A percentile compares a stretch with the other conserved stretches of the same genome.
phyloP scores from a whole-genome alignment of 2,888 invertebrate species.

The Seira ritae region DNA sequence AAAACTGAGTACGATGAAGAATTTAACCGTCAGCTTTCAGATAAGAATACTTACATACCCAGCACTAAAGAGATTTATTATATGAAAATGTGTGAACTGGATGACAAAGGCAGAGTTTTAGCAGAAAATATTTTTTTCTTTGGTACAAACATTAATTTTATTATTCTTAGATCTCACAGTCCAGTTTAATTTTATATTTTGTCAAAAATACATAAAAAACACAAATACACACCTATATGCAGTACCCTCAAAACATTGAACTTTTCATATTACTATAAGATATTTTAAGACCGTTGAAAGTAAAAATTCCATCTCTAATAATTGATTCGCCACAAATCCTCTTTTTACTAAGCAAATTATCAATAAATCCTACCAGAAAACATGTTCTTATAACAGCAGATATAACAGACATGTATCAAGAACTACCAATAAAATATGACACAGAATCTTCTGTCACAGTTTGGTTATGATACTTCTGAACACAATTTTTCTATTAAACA shows the following conservation, averaged over 20 bases:
- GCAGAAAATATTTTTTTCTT: background rate
- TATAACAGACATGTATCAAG: slow-evolving; percentile 35
- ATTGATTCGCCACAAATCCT: slow-evolving; percentile 43
- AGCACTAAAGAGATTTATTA: background rate
- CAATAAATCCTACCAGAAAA: background rate
- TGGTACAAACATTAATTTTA: background rate
- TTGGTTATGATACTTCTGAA: too few relatives aligned
- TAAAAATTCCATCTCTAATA: slow-evolving; percentile 26
- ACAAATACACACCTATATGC: slow-evolving; percentile 28
- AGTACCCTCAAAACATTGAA: slow-evolving; percentile 31
- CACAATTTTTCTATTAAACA: too few relatives aligned
- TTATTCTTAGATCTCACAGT: background rate
- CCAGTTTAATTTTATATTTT: slow-evolving; percentile 46
- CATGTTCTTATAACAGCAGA: slow-evolving; percentile 35
- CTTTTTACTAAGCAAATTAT: background rate
- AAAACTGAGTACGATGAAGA: slow-evolving; percentile 19
- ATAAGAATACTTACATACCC: slow-evolving; percentile 13
- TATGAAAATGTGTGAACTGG: background rate
- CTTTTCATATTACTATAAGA: slow-evolving; percentile 25
- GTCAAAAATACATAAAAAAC: slow-evolving; percentile 38
- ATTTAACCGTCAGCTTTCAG: slow-evolving; percentile 19
- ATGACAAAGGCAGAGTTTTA: background rate
- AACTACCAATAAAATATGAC: slow-evolving; percentile 26
- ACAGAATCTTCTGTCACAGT: too few relatives aligned
- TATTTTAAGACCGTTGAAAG: slow-evolving; percentile 24